Evolutionary conservation across 2,888 invertebrate species (phyloP).

Genomic region (Nomada lathburiana): DNA sequence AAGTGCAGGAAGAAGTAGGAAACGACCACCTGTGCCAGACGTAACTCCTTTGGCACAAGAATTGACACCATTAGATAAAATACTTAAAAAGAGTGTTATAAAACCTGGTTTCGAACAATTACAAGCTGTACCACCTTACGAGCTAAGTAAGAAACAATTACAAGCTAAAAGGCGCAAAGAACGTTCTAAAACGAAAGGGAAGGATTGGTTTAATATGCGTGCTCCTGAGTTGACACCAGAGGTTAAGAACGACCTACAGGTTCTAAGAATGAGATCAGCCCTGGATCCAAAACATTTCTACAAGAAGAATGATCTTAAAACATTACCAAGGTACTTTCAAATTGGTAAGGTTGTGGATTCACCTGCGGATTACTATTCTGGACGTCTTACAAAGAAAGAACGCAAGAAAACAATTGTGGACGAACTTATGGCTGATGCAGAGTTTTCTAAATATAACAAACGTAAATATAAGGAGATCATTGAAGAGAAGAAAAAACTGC

Average conservation of each 20-base stretch:
- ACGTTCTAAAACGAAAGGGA: constrained; percentile 92
- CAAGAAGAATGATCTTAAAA: constrained; percentile 95
- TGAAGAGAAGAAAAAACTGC: constrained; percentile 88
- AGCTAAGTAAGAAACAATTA: constrained; percentile 86
- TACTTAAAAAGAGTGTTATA: constrained; percentile 88
- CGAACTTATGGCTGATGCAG: constrained; percentile 95
- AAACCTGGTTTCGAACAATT: constrained; percentile 89
- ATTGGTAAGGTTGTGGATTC: constrained; percentile 93
- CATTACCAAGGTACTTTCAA: constrained; percentile 96
- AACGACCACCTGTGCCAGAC: constrained; percentile 77
- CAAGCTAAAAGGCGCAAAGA: constrained; percentile 88
- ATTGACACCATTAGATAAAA: constrained; percentile 84
- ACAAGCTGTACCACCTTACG: constrained; percentile 87
- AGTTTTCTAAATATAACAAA: constrained; percentile 92
- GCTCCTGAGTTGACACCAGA: constrained; percentile 96
- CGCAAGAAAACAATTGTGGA: constrained; percentile 96
- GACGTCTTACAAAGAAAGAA: constrained; percentile 93
- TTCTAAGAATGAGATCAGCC: constrained; percentile 96
- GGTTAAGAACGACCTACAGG: constrained; percentile 93
- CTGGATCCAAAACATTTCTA: constrained; percentile 97
- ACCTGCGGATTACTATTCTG: constrained; percentile 94
- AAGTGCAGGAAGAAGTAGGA: constrained; percentile 52
- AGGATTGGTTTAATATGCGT: constrained; percentile 95
- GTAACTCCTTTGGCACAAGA: constrained; percentile 84
- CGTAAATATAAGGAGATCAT: constrained; percentile 92